Evolutionary conservation across 2,888 invertebrate species (phyloP).

Genomic region (Smittia aterrima): DNA sequence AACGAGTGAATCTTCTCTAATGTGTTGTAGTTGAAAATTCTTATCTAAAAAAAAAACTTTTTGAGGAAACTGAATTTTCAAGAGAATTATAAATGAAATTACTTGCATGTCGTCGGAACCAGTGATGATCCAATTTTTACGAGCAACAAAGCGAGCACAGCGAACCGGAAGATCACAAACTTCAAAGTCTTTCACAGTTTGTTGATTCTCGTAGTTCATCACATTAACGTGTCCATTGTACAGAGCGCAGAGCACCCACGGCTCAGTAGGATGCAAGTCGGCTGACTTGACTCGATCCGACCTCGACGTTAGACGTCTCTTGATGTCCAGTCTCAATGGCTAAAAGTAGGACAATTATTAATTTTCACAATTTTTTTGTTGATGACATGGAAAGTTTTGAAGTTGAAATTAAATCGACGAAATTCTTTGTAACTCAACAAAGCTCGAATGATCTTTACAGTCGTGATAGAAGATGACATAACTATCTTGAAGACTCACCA

Average conservation of each 20-base stretch:
- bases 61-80: constrained; percentile 57
- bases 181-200: constrained; percentile 83
- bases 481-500: too few species aligned
- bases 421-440: too few species aligned
- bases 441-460: too few species aligned
- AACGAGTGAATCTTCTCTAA: constrained; percentile 92
- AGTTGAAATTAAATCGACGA: too few species aligned
- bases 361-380: neutral
- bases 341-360: constrained; percentile 50
- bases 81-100: neutral
- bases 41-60: constrained; percentile 45
- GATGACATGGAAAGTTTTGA: constrained; percentile 33
- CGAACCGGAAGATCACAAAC: constrained; percentile 96
- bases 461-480: too few species aligned
- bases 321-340: constrained; percentile 97
- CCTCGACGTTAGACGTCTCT: constrained; percentile 93
- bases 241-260: constrained; percentile 97
- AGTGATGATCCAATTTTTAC: constrained; percentile 98
- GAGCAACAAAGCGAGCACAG: constrained; percentile 90
- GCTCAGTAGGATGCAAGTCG: constrained; percentile 95
- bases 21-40: constrained; percentile 98
- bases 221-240: constrained; percentile 99
- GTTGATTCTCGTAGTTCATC: constrained; percentile 97
- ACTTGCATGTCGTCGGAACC: constrained; percentile 93
- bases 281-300: constrained; percentile 98